Conservation (phyloP, 2,888 invertebrate species). For the Pristionchus japonicus region DNA sequence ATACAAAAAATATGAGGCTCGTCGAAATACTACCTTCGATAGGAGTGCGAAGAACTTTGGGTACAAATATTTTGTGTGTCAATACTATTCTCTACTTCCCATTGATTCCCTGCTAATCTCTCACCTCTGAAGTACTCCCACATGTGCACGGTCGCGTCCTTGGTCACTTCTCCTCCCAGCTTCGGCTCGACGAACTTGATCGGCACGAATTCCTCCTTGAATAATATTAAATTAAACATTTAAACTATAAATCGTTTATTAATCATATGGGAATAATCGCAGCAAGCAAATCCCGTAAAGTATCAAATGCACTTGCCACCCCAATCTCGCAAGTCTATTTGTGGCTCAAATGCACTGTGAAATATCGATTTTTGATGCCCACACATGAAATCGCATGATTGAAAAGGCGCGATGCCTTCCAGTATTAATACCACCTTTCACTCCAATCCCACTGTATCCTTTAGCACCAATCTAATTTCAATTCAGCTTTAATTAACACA, state of each 20-base stretch:
- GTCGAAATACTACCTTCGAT: too few species aligned
- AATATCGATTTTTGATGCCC: not conserved
- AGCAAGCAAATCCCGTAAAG: not conserved
- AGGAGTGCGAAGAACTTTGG: too few species aligned
- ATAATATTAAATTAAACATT: not conserved
- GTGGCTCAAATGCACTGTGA: not conserved
- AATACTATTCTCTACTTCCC: too few species aligned
- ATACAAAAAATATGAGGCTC: too few species aligned
- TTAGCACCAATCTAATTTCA: too few species aligned
- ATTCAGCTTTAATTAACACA: too few species aligned
- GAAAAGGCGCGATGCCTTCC: too few species aligned
- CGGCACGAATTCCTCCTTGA: conserved; percentile 53
- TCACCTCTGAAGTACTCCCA: conserved; percentile 62
- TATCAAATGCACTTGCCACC: not conserved
- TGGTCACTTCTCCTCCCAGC: not conserved
- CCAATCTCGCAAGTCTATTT: not conserved
- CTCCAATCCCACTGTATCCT: not conserved
- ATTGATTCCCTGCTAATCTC: too few species aligned
- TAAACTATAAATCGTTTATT: too few species aligned
- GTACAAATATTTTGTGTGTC: too few species aligned
- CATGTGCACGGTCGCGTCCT: conserved; percentile 48
- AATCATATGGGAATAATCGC: too few species aligned
- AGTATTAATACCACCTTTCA: not conserved
- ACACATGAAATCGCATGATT: too few species aligned
- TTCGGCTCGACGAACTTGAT: conserved; percentile 50